These are phyloP conservation scores for Drosophila mettleri DNA, from an alignment of 2,888 invertebrate species.

Conservation along the genomic window DNA sequence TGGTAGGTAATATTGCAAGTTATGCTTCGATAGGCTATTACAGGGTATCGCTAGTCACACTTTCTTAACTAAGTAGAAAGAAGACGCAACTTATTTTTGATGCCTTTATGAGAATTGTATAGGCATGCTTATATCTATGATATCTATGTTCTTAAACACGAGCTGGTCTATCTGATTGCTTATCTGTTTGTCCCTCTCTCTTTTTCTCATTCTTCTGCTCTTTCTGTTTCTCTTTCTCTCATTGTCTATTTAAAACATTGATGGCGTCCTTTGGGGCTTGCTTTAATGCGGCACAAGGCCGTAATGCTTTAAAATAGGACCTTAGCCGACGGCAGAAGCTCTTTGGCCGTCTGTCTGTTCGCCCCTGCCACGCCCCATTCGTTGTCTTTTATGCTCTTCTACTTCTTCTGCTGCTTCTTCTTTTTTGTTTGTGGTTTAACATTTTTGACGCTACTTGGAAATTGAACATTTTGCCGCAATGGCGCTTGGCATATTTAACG, in stretches of 20 bases:
- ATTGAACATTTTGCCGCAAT: slow-evolving; percentile 76
- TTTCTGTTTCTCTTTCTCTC: background rate
- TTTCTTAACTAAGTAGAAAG: background rate
- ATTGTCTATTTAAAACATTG: slow-evolving; percentile 17
- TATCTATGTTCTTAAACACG: too few species aligned
- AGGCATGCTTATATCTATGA: background rate
- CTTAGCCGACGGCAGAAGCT: slow-evolving; percentile 13
- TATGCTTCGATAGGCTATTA: too few species aligned
- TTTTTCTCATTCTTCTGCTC: too few species aligned
- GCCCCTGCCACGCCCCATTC: background rate
- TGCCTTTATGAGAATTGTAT: too few species aligned
- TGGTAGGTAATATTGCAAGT: background rate
- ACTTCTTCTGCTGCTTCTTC: background rate
- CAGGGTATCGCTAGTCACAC: too few species aligned
- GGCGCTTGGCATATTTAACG: slow-evolving; percentile 51
- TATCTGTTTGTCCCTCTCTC: background rate
- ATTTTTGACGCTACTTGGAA: slow-evolving; percentile 59
- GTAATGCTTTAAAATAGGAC: slow-evolving; percentile 35
- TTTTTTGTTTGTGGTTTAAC: slow-evolving; percentile 21
- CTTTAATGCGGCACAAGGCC: slow-evolving; percentile 47
- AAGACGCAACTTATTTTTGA: background rate
- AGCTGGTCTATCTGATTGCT: background rate
- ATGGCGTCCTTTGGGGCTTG: slow-evolving; percentile 44
- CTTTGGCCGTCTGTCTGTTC: background rate
- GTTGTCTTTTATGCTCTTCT: background rate